Percentiles rank a stretch among this genome's conserved stretches.
Evolutionary conservation across 2,113 vertebrate species (phyloP).

Genomic region (Eublepharis macularius): DNA sequence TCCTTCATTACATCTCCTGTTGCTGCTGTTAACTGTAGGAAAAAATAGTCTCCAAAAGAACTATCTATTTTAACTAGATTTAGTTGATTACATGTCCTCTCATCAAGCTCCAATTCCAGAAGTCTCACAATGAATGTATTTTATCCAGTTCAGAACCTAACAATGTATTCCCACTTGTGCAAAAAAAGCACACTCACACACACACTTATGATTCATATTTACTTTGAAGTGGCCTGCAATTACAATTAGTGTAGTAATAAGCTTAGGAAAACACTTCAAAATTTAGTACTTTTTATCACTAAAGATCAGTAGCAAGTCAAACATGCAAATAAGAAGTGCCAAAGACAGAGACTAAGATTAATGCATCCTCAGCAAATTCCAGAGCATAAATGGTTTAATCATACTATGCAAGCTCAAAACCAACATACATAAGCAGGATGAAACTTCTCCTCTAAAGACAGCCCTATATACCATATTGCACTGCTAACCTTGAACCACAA

Average conservation of each 20-base stretch:
- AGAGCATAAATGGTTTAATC: slow-evolving; percentile 43
- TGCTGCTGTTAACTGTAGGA: background rate
- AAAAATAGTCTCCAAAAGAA: background rate
- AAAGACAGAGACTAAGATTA: slow-evolving; percentile 24
- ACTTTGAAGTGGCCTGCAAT: slow-evolving; percentile 34
- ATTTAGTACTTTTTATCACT: slow-evolving; percentile 28
- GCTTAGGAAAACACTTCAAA: background rate
- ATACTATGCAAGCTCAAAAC: background rate
- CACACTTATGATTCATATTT: background rate
- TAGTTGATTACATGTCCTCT: background rate
- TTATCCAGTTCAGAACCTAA: background rate
- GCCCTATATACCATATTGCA: background rate
- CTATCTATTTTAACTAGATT: background rate
- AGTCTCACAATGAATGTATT: background rate
- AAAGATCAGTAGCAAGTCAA: slow-evolving; percentile 42
- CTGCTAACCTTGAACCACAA: background rate
- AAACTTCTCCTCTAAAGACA: background rate
- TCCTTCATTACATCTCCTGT: background rate
- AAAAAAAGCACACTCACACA: background rate
- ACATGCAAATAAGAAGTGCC: slow-evolving; percentile 52
- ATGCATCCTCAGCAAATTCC: slow-evolving; percentile 29
- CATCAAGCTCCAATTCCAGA: background rate
- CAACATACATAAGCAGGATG: background rate
- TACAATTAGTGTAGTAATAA: background rate
- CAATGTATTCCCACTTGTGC: background rate